Base-by-base conservation (phyloP, 2,888 invertebrate genomes). In the Hyposoter dolosus region DNA sequence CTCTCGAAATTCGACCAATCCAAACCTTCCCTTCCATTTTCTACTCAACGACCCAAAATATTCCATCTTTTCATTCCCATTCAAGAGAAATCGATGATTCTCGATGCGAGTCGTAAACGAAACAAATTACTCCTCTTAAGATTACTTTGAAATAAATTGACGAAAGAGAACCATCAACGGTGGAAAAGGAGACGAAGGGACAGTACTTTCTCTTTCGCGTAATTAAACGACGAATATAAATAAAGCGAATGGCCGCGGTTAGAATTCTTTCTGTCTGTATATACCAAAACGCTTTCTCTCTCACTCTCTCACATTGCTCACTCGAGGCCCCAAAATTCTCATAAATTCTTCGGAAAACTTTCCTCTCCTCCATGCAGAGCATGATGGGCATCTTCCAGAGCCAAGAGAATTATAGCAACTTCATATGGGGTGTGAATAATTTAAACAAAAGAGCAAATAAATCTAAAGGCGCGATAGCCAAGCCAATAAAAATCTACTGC, bases 161-260 rank as follows among this genome's bases (percentile, higher is more conserved):
- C 28, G 28, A 5, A 60, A 4, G 3, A 60, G 40, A 60, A 15
- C 28, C 5, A 3, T 0, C 40, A 35, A 56, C 10, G 12, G 23
- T 28, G 10, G 12, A 12, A 28, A 56, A 12, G 12, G 23, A 28
- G 40, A 7, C 23, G 28, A 66, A 28, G 19, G 23, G 79, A 69
- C 85, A 87, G 84, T 76, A 83, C 50, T 83, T 88, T 82, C 19
- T 56, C 87, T 17, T 47, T 84, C 71, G 45, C 82, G 78, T 79
- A 86, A 88, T 84, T 87, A 88, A 88, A 87, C 79, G 84, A 85
- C 65, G 84, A 78, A 85, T 84, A 88, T 86, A 88, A 87, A 87
- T 87, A 87, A 87, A 74, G 75, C 80, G 72, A 80, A 87, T 86
- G 82, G 81, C 80, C 68, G 72, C 47, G 86, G 83, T 86, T 83